Evolutionary conservation across 2,797 vertebrate species (phyloP).

Genomic region (Tapirus indicus): DNA sequence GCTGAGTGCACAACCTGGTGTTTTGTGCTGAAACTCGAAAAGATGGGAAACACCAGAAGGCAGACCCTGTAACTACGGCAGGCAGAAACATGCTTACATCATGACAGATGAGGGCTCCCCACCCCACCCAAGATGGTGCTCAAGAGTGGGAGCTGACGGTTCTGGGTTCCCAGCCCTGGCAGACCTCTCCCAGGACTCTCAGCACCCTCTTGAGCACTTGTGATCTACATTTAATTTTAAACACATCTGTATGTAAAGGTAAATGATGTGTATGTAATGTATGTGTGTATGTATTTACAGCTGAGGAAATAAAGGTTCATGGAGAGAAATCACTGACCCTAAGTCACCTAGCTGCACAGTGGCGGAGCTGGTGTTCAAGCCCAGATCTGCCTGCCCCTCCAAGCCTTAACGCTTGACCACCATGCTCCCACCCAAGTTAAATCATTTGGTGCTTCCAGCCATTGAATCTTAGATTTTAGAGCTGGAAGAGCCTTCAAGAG

Average conservation of each 20-base stretch:
- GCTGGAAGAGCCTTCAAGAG: not conserved
- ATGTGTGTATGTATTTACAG: not conserved
- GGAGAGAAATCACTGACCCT: not conserved
- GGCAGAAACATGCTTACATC: rapidly evolving
- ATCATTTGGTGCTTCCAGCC: not conserved
- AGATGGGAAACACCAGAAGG: not conserved
- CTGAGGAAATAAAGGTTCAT: not conserved
- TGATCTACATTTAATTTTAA: not conserved
- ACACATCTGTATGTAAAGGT: not conserved
- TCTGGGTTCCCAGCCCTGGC: not conserved
- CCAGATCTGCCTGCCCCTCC: not conserved
- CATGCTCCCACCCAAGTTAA: not conserved
- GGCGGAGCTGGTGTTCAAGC: not conserved
- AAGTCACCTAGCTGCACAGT: not conserved
- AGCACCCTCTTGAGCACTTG: not conserved
- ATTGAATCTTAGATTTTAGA: not conserved
- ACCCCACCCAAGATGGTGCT: not conserved
- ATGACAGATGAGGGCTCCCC: too few relatives aligned
- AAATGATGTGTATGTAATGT: not conserved
- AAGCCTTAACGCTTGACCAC: not conserved
- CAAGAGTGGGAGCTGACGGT: not conserved
- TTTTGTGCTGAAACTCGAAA: not conserved
- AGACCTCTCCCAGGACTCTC: not conserved
- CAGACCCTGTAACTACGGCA: not conserved
- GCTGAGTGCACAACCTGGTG: not conserved